These are phyloP conservation scores for Rhagonycha lutea DNA, from an alignment of 2,888 invertebrate species.

Conservation along the genomic window DNA sequence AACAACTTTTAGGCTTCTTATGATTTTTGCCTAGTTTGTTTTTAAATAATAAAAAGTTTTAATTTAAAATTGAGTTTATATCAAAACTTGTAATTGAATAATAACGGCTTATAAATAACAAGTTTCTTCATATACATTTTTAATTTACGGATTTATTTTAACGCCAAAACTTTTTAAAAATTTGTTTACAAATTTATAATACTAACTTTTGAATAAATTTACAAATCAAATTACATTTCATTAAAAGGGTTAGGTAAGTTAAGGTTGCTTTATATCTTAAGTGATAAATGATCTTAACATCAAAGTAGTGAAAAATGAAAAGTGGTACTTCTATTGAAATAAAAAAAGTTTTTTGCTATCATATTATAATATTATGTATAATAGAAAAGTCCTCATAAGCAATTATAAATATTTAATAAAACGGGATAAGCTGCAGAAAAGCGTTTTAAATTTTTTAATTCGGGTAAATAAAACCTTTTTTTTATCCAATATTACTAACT, in stretches of 20 bases:
- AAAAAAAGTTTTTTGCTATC: too few species aligned
- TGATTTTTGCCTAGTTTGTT: slow-evolving; percentile 7
- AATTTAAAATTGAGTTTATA: neutral
- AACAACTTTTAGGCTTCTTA: neutral
- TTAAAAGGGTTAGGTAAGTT: neutral
- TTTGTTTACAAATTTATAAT: neutral
- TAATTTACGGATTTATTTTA: neutral
- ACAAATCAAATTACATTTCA: neutral
- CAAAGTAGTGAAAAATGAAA: neutral
- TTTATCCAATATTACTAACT: too few species aligned
- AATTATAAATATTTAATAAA: too few species aligned
- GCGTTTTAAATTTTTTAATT: too few species aligned
- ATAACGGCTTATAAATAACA: neutral
- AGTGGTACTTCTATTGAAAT: too few species aligned
- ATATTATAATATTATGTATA: too few species aligned
- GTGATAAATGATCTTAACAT: neutral
- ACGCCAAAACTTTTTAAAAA: neutral
- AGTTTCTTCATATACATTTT: neutral
- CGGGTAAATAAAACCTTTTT: too few species aligned
- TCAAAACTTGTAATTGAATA: neutral
- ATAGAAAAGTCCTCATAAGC: too few species aligned
- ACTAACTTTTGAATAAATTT: neutral
- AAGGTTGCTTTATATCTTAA: neutral
- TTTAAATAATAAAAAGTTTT: slow-evolving; percentile 10
- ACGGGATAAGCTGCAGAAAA: too few species aligned